Evolutionary conservation across 2,113 vertebrate genomes (phyloP).

Genomic region (Ptychochromis oligacanthus): DNA sequence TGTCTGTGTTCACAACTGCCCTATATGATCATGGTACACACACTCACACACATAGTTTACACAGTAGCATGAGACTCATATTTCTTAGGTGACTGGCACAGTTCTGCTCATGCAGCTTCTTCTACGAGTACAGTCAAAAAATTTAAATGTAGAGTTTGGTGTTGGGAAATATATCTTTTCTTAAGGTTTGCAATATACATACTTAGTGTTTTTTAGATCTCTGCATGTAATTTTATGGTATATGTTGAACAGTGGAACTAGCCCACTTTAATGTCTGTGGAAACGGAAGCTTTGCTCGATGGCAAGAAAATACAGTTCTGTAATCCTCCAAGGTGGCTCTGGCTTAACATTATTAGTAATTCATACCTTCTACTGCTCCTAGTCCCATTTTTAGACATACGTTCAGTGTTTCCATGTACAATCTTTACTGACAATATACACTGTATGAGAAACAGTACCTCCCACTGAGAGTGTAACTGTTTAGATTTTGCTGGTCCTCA

Average conservation of each 20-base stretch:
- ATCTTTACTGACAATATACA: neutral
- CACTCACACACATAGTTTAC: too few species aligned
- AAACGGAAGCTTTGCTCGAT: neutral
- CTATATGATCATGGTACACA: conserved; percentile 34
- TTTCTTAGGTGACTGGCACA: neutral
- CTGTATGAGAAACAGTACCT: neutral
- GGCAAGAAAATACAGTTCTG: neutral
- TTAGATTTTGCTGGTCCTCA: neutral
- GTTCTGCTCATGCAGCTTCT: neutral
- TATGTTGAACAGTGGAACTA: neutral
- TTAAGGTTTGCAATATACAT: neutral
- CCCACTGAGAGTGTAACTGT: too few species aligned
- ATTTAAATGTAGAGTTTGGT: neutral
- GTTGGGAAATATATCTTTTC: neutral
- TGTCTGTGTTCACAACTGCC: conserved; percentile 39
- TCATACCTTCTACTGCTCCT: neutral
- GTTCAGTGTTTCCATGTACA: neutral
- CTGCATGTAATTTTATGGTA: neutral
- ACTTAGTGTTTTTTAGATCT: neutral
- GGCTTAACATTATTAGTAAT: neutral
- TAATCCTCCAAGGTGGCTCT: neutral
- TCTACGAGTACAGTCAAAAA: neutral
- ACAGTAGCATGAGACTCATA: neutral
- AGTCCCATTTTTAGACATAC: neutral
- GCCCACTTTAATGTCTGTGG: neutral